Base-by-base conservation (phyloP, 2,113 vertebrate genomes). In the Pituophis catenifer region DNA sequence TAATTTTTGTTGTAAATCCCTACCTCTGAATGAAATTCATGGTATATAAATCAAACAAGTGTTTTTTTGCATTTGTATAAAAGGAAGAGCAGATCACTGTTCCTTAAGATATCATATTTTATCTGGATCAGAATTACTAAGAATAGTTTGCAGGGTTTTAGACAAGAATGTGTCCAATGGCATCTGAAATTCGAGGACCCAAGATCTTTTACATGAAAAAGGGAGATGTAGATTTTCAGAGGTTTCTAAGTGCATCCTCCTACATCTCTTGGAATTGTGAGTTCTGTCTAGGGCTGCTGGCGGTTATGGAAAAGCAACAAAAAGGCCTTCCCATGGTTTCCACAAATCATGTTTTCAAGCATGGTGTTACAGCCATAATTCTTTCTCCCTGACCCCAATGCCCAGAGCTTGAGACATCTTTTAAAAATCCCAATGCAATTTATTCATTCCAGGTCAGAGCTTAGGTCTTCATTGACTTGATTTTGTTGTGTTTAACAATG, bases 401-500 rank as follows among this genome's bases (percentile, higher is more conserved):
- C 38, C 8, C 29, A 38, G 26, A 8, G 29, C 21, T 59, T 38
- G 21, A 48, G 2, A 8, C 10, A 53, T 62, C 2, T 9, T 57
- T 89, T 48, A 23, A 11, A 53, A 57, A 21, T 29, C 44, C 52
- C 48, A 85, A 57, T 52, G 52, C 19, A 55, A 44, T 5, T 4
- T 7, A 24, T 89, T 54, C 59, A 44, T 54, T 44, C 38, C 9
- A 26, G 29, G 10, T 52, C 0, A 19, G 75, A 86, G 17, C 17
- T 15, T 48, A 6, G 24, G n/a, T 85, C 52, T 70, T 88, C 3
- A 33, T 0, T 88, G 86, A 92, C 58, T 50, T 88, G 86, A 21
- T 88, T 81, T 90, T 86, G 48, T 62, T 89, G 9, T 75, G 59
- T 93, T 97, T 86, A 96, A 62, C 50, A 94, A 94, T 94, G 3